Base-by-base conservation (phyloP, 1,140 invertebrate genomes). In the Trichogramma pretiosum region DNA sequence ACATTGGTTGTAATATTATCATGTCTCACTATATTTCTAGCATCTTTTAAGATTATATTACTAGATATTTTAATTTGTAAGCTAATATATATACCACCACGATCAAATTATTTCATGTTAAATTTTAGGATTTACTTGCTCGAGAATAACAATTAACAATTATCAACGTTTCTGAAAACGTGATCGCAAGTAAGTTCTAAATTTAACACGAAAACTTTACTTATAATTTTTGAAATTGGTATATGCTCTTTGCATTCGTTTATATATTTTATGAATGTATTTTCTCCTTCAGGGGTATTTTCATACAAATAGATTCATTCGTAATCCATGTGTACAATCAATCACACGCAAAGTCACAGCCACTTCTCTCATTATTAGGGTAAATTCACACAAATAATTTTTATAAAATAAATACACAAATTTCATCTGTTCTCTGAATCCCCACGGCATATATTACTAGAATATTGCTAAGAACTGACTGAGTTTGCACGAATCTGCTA, bases 401-500 rank as follows among this genome's bases (percentile, higher is more conserved):
- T n/a, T 16, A 17, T 35, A 19, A 35, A 36, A 45, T 44, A 39
- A 48, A 48, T 30, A 36, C 37, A 50, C 33, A 39, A 50, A 42
- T 41, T 48, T 38, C 52, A 28, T 53, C 50, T 46, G 23, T 51
- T 46, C 51, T 13, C 41, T 49, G 46, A 53, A 42, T 46, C 47
- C 44, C 52, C 46, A 32, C 42, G 37, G 51, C 52, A 43, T 49
- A 43, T 43, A 46, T 38, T 50, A 50, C 51, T 57, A 50, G 46
- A 60, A 64, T 64, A 64, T 62, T 61, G 58, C 62, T 64, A 59
- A 56, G 50, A 60, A 59, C 57, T 57, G 52, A 56, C 55, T 44
- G 49, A 51, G 49, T 51, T 51, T 32, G 28, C 43, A 46, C 43
- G 46, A 24, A 51, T 46, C 5, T 19, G 5, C 39, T n/a, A n/a